A percentile compares a stretch with the other conserved stretches of the same genome.
Conservation (phyloP, 2,113 vertebrate genomes). For the Odontesthes bonariensis region DNA sequence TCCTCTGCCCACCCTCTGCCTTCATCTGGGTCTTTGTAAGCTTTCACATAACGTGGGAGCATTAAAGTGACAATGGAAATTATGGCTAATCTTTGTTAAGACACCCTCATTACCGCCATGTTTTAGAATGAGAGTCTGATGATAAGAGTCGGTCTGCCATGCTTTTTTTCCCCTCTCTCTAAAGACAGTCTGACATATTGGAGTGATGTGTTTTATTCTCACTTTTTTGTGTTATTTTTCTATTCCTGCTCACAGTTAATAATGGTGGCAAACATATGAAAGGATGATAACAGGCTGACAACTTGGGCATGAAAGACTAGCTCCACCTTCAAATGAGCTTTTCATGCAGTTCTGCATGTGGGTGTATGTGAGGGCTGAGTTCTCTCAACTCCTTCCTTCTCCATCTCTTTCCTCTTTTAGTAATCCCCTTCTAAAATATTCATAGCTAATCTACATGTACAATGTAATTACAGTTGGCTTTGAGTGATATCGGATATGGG, state of each 20-base stretch:
- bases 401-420: constrained; percentile 77
- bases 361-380: constrained; percentile 69
- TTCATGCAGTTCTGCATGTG: constrained; percentile 78
- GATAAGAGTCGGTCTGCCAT: constrained; percentile 76
- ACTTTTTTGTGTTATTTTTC: constrained; percentile 58
- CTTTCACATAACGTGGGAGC: constrained; percentile 76
- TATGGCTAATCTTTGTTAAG: constrained; percentile 84
- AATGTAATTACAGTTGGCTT: constrained; percentile 81
- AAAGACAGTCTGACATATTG: constrained; percentile 46
- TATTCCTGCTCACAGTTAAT: constrained; percentile 73
- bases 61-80: constrained; percentile 84
- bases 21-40: constrained; percentile 80
- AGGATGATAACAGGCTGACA: constrained; percentile 84
- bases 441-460: constrained; percentile 83
- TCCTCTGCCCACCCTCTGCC: constrained; percentile 73
- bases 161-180: constrained; percentile 20
- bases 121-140: constrained; percentile 74
- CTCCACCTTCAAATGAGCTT: constrained; percentile 77
- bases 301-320: constrained; percentile 75
- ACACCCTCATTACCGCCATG: constrained; percentile 78
- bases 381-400: constrained; percentile 60
- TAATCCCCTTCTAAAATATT: constrained; percentile 84
- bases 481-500: constrained; percentile 78
- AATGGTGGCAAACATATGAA: constrained; percentile 81
- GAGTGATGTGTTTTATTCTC: constrained; percentile 53